Evolutionary conservation across 2,113 vertebrate species (phyloP), one percentile per base, ranked within the genome.

Genomic region (Montifringilla adamsi): DNA sequence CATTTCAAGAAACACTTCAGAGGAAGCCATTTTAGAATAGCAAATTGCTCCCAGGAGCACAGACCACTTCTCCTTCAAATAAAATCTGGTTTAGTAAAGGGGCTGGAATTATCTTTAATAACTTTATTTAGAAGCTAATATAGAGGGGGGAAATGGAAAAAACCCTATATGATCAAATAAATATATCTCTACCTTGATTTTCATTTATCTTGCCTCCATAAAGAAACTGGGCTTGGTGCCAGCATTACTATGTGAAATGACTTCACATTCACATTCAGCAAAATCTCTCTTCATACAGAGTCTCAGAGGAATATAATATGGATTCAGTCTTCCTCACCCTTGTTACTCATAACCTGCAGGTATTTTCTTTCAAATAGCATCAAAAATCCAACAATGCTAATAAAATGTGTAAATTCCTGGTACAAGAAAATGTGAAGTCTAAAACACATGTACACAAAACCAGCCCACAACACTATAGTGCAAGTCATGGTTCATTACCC

Each of bases 1-100:
- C 50, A 89, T 90, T 95, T 94, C 89, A 92, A 88, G 86, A 84
- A 92, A 91, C 72, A 84, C 52, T 95, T 94, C 76, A 89, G 19
- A 89, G 76, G 93, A 93, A 93, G 46, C 3, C 41, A 78, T 94
- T 96, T 89, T 77, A 90, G 64, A 93, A 70, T 64, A 94, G 30
- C 16, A 90, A 95, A 94, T 95, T 87, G 39, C 24, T 95, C 94
- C 64, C 91, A 83, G 63, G 41, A 92, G 89, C 47, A 78, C 47
- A 84, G 63, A 89, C 23, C 22, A 70, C 73, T 97, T 94, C 87
- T 90, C 47, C 46, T 74, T 90, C 68, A 92, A 70, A 89, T 84
- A 86, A 89, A 89, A 86, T 52, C 59, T 86, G 33, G 26, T 88
- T 88, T 94, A 77, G 64, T 67, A 94, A 90, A 81, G 58, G 27